Percentiles rank a stretch among this genome's conserved stretches.
Evolutionary conservation across 2,113 vertebrate genomes (phyloP).

Genomic region (Vidua macroura): DNA sequence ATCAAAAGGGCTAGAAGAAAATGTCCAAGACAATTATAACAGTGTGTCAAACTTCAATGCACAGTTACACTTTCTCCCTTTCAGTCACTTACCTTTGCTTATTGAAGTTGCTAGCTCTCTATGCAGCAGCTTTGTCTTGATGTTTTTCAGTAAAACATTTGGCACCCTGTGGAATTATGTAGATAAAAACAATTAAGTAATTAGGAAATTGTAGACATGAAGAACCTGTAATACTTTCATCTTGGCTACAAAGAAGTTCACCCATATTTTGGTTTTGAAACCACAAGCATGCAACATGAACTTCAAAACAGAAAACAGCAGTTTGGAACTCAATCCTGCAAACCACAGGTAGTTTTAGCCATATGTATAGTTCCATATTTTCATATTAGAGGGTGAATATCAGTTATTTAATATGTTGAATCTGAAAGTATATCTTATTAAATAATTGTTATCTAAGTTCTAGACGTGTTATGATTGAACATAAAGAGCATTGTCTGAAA

Average conservation of each 20-base stretch:
- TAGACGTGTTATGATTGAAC: neutral
- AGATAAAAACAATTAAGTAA: neutral
- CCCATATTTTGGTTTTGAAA: neutral
- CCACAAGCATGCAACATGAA: neutral
- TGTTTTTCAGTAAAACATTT: constrained; percentile 7
- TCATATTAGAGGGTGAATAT: neutral
- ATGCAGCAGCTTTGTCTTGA: neutral
- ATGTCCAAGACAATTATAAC: neutral
- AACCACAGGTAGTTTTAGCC: neutral
- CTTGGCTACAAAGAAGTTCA: constrained; percentile 4
- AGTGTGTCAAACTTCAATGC: neutral
- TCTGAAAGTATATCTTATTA: neutral
- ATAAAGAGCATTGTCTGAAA: neutral
- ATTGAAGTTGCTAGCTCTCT: neutral
- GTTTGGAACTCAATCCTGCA: neutral
- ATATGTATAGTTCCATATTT: neutral
- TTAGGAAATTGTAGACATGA: neutral
- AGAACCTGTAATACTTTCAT: neutral
- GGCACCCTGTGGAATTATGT: neutral
- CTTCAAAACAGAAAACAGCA: neutral
- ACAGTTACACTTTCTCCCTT: neutral
- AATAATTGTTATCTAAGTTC: neutral
- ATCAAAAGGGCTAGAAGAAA: constrained; percentile 16
- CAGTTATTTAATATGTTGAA: neutral
- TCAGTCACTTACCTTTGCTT: neutral